Evolutionary conservation across 1,140 invertebrate genomes (phyloP).

Genomic region (Achroia grisella): DNA sequence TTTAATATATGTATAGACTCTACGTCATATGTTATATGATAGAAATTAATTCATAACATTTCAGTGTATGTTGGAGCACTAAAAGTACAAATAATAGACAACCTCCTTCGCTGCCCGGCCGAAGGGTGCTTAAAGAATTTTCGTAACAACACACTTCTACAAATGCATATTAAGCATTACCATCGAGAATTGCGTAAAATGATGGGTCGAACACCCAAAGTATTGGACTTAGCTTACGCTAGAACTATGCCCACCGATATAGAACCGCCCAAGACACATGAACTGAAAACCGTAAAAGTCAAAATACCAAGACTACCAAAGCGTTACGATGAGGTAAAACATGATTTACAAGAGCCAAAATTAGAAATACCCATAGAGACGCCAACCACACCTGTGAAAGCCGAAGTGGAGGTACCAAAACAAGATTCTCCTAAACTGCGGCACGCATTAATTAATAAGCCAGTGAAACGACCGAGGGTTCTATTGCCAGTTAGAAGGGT

Average conservation of each 20-base stretch:
- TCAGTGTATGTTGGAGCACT: constrained; percentile 79
- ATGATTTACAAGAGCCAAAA: constrained; percentile 20
- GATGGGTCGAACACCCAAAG: constrained; percentile 86
- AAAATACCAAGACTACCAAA: constrained; percentile 36
- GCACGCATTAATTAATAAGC: constrained; percentile 39
- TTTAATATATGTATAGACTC: too few relatives aligned
- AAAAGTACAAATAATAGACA: constrained; percentile 81
- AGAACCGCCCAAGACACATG: constrained; percentile 13
- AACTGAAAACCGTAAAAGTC: constrained; percentile 37
- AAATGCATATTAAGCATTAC: constrained; percentile 95
- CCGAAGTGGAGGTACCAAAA: constrained; percentile 18
- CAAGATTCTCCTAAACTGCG: constrained; percentile 57
- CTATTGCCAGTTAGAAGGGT: constrained; percentile 44
- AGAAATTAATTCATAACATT: constrained; percentile 17
- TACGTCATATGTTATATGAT: too few relatives aligned
- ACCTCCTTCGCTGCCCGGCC: constrained; percentile 85
- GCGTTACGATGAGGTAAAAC: constrained; percentile 28
- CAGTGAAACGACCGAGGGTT: constrained; percentile 50
- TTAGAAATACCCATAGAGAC: constrained; percentile 3
- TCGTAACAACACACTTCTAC: constrained; percentile 89
- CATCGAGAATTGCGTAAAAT: constrained; percentile 86
- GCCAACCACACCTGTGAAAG: constrained; percentile 10
- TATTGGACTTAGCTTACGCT: constrained; percentile 87
- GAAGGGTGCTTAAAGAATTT: constrained; percentile 91
- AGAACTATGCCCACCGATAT: constrained; percentile 52